Evolutionary conservation across 2,113 vertebrate species (phyloP).

Genomic region (Pelobates fuscus): DNA sequence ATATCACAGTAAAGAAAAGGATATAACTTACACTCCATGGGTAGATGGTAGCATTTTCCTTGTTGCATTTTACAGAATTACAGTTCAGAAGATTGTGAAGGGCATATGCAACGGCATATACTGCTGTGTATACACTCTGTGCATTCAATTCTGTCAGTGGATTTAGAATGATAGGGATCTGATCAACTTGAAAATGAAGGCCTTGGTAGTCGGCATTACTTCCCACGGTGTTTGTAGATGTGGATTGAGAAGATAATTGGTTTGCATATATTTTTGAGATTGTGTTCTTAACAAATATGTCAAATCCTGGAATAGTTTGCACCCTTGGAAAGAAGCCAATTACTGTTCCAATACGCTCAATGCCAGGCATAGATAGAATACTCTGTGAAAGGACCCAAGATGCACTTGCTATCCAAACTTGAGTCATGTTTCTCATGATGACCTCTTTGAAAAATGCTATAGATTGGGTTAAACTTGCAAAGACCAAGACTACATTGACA

Average conservation of each 20-base stretch:
- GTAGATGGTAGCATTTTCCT: slow-evolving; percentile 57
- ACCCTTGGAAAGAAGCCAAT: slow-evolving; percentile 67
- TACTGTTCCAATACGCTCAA: slow-evolving; percentile 75
- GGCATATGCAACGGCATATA: slow-evolving; percentile 77
- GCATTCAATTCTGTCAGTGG: slow-evolving; percentile 26
- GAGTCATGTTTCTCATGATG: slow-evolving; percentile 53
- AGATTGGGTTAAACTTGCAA: slow-evolving; percentile 59
- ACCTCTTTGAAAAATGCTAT: slow-evolving; percentile 57
- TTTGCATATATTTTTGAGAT: slow-evolving; percentile 50
- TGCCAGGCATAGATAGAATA: slow-evolving; percentile 56
- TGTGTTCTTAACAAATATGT: slow-evolving; percentile 48
- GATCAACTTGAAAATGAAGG: slow-evolving; percentile 9
- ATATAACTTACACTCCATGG: slow-evolving; percentile 81
- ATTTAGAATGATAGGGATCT: slow-evolving; percentile 10
- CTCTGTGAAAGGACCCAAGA: slow-evolving; percentile 67
- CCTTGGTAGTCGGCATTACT: not conserved
- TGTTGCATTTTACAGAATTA: slow-evolving; percentile 36
- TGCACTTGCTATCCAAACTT: slow-evolving; percentile 84
- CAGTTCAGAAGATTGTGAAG: slow-evolving; percentile 77
- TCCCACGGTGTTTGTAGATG: not conserved
- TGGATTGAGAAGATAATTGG: not conserved
- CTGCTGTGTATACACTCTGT: slow-evolving; percentile 71
- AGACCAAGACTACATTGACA: slow-evolving; percentile 66
- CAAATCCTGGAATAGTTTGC: slow-evolving; percentile 55
- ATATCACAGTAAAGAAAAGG: no score